Evolutionary conservation across 2,113 vertebrate genomes (phyloP).

Genomic region (Tachysurus vachellii): DNA sequence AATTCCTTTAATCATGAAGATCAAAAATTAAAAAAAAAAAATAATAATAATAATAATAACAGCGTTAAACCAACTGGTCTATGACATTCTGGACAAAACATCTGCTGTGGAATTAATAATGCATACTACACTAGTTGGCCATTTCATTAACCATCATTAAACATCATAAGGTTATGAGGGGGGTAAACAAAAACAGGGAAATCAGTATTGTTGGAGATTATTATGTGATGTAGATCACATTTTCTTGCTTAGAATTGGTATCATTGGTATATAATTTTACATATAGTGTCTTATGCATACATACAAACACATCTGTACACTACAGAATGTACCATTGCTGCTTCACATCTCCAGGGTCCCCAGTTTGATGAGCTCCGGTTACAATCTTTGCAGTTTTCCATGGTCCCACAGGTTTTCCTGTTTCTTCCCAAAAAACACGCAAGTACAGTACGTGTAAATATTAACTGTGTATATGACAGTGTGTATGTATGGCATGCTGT

Average conservation of each 20-base stretch:
- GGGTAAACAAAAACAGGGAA: no score
- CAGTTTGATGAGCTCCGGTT: no score
- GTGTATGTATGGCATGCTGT: background rate
- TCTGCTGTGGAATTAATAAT: background rate
- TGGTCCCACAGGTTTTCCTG: background rate
- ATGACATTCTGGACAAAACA: background rate
- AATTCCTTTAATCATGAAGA: background rate
- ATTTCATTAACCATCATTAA: background rate
- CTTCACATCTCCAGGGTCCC: no score
- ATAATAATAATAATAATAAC: background rate
- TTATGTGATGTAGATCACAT: background rate
- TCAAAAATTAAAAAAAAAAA: background rate
- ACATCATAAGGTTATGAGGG: background rate
- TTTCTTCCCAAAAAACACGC: no score
- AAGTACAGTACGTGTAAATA: no score
- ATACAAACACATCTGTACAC: no score
- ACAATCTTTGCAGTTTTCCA: background rate
- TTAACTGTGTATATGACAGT: background rate
- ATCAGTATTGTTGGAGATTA: background rate
- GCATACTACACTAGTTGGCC: background rate
- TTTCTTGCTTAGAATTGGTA: background rate
- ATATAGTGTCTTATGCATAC: background rate
- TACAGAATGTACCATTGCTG: no score
- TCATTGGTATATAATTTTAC: no score
- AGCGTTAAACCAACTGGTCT: background rate